A percentile compares a stretch with the other conserved stretches of the same genome.
Conservation (phyloP, 53 echinoderm and acorn worm species). For the Paracentrotus lividus region DNA sequence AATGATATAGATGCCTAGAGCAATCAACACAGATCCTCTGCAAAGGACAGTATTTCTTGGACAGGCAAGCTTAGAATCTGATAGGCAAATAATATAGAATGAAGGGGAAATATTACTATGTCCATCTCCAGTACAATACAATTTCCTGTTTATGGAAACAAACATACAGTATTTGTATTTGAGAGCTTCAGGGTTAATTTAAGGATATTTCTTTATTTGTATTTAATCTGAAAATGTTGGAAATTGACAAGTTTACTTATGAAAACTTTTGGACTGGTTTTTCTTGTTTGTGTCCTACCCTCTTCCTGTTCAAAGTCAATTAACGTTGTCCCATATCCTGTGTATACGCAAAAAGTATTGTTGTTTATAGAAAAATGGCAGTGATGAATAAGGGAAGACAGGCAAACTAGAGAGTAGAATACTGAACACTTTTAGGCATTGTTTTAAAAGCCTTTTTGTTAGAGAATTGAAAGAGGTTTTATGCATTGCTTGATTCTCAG, state of each 20-base stretch:
- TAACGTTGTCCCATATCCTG: neutral
- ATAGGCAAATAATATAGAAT: neutral
- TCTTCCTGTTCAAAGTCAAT: neutral
- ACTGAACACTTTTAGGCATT: neutral
- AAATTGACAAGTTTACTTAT: neutral
- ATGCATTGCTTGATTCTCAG: neutral
- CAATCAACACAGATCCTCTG: neutral
- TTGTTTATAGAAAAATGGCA: neutral
- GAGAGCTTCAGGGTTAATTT: neutral
- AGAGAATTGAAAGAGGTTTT: neutral
- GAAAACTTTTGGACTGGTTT: neutral
- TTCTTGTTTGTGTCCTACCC: neutral
- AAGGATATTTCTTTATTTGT: no score
- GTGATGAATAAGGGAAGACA: neutral
- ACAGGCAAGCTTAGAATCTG: constrained; percentile 12
- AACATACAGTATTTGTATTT: neutral
- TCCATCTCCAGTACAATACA: neutral
- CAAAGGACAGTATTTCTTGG: constrained; percentile 39
- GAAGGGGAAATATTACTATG: neutral
- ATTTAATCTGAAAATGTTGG: neutral
- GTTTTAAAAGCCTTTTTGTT: neutral
- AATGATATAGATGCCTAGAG: constrained; percentile 17
- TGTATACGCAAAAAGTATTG: neutral
- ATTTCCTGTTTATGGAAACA: neutral
- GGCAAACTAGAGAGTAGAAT: neutral